Evolutionary conservation across 2,113 vertebrate genomes (phyloP).

Genomic region (Cnemophilus loriae): DNA sequence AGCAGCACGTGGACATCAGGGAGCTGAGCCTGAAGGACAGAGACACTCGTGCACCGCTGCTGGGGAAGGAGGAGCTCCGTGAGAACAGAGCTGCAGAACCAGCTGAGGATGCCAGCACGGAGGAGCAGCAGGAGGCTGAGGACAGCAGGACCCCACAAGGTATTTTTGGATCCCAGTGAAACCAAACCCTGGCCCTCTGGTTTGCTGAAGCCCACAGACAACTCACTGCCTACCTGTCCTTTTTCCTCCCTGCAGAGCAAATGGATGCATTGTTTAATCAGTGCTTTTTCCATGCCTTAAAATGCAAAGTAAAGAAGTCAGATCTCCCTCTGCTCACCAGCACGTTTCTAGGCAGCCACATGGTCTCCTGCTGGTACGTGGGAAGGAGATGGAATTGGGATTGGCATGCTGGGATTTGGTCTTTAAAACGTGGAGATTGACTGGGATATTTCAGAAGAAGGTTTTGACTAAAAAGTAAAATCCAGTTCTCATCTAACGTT

Average conservation of each 20-base stretch:
- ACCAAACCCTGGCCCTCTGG: not conserved
- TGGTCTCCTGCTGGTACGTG: conserved; percentile 93
- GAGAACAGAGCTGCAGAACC: conserved; percentile 17
- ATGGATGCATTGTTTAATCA: conserved; percentile 88
- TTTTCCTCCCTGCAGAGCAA: conserved; percentile 76
- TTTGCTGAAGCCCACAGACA: not conserved
- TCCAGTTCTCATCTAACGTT: not conserved
- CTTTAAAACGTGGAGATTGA: not conserved
- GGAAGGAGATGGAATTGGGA: not conserved
- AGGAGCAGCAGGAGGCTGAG: conserved; percentile 30
- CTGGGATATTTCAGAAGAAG: not conserved
- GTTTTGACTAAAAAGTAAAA: not conserved
- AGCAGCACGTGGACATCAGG: not conserved
- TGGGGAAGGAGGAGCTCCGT: not conserved
- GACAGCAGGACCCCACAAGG: conserved; percentile 82
- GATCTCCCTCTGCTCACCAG: conserved; percentile 94
- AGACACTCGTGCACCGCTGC: not conserved
- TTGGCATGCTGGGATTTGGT: not conserved
- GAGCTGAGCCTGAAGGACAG: conserved; percentile 41
- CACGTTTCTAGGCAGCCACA: conserved; percentile 88
- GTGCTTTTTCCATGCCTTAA: conserved; percentile 92
- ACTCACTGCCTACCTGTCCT: not conserved
- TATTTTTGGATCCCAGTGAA: conserved; percentile 2
- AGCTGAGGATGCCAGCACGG: not conserved
- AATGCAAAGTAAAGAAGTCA: conserved; percentile 88